These are phyloP conservation scores for Cryptocephalus primarius DNA, from an alignment of 2,888 invertebrate species.

Conservation along the genomic window DNA sequence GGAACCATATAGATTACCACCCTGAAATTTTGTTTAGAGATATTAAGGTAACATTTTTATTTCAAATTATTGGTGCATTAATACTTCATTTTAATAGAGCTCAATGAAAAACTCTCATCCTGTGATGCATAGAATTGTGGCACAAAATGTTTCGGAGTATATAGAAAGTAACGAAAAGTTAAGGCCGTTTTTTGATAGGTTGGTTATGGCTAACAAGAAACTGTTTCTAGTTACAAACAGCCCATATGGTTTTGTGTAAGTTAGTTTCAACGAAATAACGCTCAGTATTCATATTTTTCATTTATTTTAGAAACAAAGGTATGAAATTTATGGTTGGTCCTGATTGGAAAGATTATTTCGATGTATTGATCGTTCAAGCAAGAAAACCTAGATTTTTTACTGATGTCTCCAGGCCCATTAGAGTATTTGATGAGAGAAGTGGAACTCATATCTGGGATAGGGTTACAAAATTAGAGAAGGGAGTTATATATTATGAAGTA, in stretches of 20 bases:
- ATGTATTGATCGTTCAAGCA: conserved; percentile 89
- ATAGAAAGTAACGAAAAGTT: conserved; percentile 67
- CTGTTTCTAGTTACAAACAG: conserved; percentile 95
- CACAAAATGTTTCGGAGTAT: conserved; percentile 68
- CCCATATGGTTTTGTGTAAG: conserved; percentile 74
- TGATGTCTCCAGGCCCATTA: conserved; percentile 79
- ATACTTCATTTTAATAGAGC: conserved; percentile 44
- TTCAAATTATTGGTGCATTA: neutral
- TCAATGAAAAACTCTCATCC: conserved; percentile 82
- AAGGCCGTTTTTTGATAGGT: conserved; percentile 60
- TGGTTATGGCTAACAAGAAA: conserved; percentile 68
- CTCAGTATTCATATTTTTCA: neutral
- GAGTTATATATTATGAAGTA: conserved; percentile 84
- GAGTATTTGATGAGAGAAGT: conserved; percentile 73
- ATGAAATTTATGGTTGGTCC: conserved; percentile 81
- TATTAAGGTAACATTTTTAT: conserved; percentile 60
- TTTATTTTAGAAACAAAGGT: conserved; percentile 65
- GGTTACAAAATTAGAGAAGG: conserved; percentile 76
- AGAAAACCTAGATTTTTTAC: conserved; percentile 95
- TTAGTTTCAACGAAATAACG: conserved; percentile 1
- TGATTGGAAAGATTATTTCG: conserved; percentile 85
- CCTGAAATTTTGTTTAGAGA: conserved; percentile 93
- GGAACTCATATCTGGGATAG: conserved; percentile 85
- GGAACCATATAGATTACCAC: conserved; percentile 83
- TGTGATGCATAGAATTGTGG: conserved; percentile 82